A percentile compares a stretch with the other conserved stretches of the same genome.
Conservation (phyloP, 2,113 vertebrate species). For the Chaetops frenatus region DNA sequence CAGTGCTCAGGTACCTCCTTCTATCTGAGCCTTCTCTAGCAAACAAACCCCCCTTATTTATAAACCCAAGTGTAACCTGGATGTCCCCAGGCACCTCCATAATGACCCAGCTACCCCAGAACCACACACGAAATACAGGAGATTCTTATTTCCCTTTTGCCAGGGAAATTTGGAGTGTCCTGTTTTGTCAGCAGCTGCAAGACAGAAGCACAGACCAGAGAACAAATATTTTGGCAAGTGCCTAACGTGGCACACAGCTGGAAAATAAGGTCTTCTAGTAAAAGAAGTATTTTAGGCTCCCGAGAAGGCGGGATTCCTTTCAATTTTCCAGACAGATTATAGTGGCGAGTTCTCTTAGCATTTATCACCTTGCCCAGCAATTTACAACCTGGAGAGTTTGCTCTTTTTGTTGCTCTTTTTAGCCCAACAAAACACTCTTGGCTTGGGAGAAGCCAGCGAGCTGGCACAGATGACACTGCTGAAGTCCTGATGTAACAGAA, state of each 20-base stretch:
- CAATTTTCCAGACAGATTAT: not conserved
- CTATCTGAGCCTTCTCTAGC: not conserved
- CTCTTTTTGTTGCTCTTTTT: not conserved
- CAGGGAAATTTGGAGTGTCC: not conserved
- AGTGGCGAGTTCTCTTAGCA: not conserved
- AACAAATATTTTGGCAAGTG: not conserved
- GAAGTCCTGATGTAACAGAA: not conserved
- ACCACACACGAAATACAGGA: rapidly evolving
- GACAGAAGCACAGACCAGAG: not conserved
- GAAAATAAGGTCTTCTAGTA: not conserved
- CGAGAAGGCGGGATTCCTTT: not conserved
- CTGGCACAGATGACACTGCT: not conserved
- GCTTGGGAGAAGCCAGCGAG: not conserved
- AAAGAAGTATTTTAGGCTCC: not conserved
- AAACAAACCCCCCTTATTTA: not conserved
- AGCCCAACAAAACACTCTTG: not conserved
- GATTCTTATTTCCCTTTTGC: not conserved
- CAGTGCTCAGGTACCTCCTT: not conserved
- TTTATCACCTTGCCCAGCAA: slow-evolving; percentile 7
- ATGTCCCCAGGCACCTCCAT: rapidly evolving
- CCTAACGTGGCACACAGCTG: not conserved
- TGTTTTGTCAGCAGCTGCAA: not conserved
- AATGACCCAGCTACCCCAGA: not conserved
- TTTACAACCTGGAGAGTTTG: not conserved
- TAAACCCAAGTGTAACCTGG: not conserved